phyloP scores from a whole-genome alignment of 2,888 invertebrate species.

The Marronus borbonicus region DNA sequence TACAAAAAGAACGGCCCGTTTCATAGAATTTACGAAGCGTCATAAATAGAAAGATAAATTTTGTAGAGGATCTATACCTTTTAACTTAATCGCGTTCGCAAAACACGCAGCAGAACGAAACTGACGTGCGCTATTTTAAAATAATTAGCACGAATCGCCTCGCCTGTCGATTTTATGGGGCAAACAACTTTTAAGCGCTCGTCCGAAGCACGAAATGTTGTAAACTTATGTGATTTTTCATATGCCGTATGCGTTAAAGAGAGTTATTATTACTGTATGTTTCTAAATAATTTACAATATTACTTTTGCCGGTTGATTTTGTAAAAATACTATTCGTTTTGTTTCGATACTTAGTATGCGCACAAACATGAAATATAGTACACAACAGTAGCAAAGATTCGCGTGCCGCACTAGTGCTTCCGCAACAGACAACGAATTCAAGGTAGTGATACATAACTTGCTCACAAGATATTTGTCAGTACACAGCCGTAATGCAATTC shows the following conservation, averaged over 20 bases:
- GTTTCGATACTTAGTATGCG: neutral
- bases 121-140: neutral
- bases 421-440: constrained; percentile 15
- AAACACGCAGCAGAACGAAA: neutral
- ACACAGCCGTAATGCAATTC: neutral
- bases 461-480: no score
- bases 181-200: constrained; percentile 8
- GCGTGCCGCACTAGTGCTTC: constrained; percentile 9
- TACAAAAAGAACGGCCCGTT: neutral
- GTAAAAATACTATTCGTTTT: neutral
- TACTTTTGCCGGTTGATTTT: neutral
- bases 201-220: neutral
- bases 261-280: no score
- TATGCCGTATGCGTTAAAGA: neutral
- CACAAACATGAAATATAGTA: constrained; percentile 8
- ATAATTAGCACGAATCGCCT: neutral
- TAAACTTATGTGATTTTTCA: neutral
- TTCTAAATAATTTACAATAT: no score
- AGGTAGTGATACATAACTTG: constrained; percentile 13
- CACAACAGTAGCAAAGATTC: constrained; percentile 13
- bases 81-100: constrained; percentile 2
- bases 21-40: neutral
- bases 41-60: neutral
- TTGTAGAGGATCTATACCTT: neutral
- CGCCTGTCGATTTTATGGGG: constrained; percentile 3